Base-by-base conservation (phyloP, 2,113 vertebrate species). In the Struthio camelus region DNA sequence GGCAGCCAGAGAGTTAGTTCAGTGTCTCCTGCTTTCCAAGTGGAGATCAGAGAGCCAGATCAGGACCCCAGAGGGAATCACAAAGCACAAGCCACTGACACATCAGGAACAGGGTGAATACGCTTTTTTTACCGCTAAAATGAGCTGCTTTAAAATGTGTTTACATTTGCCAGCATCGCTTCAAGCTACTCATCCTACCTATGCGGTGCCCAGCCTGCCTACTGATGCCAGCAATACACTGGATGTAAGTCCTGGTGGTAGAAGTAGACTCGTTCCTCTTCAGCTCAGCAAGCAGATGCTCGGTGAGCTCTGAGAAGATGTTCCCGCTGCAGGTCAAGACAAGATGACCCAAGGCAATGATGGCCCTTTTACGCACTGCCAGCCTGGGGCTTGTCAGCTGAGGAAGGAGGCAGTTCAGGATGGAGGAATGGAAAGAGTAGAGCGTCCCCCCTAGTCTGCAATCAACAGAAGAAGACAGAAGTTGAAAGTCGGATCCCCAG, bases 311-410 rank as follows among this genome's bases (percentile, higher is more conserved):
- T 2, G 98, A 98, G 97, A 99, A 99, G 95, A 99, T 98, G 90
- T 96, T 98, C 20, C 98, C 94, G 30, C 97, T 99, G 97, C 99
- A 99, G 93, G 98, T 98, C 65, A 99, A 97, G 58, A 99, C 99
- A 95, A 99, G 98, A 90, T 99, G 98, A 44, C 99, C 99, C 9
- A 99, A 97, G 5, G 99, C 99, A 80, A 99, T 97, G 58, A 99
- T 99, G 36, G 99, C 98, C 42, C 99, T 98, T 96, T 99, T 99
- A 66, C 99, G 98, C 10, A 99, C 99, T 1, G 99, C 99, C 98
- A 99, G 98, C 61, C 99, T 98, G 38, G 99, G 96, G 93, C 99
- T 99, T 9, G 97, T 99, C 91, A 99, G 97, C 98, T 99, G 99
- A 40, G 99, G 98, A 36, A 99, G 98, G 66, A 99, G 98, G 71